Percentiles rank a stretch among this genome's conserved stretches.
Conservation (phyloP, 2,797 vertebrate genomes). For the Spinus olivaceus region DNA sequence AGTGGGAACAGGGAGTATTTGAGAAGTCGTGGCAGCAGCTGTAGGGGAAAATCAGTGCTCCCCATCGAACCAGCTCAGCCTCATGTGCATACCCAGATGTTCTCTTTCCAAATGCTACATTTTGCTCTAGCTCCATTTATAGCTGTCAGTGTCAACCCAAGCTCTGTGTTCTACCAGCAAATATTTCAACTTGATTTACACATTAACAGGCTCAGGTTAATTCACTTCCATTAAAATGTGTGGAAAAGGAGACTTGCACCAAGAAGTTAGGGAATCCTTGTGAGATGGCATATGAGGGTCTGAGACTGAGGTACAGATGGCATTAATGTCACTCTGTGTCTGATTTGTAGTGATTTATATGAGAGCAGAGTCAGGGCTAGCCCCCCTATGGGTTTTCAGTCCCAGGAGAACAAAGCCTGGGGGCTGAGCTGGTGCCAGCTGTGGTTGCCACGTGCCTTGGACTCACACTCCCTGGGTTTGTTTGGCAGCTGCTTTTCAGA, state of each 20-base stretch:
- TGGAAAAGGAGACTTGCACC: not conserved
- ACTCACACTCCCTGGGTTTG: fast-evolving
- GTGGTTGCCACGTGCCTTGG: not conserved
- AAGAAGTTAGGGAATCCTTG: not conserved
- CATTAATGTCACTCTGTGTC: not conserved
- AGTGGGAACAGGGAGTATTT: not conserved
- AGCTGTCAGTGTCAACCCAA: not conserved
- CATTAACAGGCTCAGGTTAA: not conserved
- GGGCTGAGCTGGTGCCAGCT: fast-evolving
- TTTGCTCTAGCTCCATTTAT: not conserved
- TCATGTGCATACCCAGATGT: not conserved
- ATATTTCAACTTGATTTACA: not conserved
- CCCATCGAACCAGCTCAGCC: not conserved
- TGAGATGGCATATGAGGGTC: not conserved
- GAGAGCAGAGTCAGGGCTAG: not conserved
- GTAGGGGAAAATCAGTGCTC: not conserved
- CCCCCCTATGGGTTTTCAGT: not conserved
- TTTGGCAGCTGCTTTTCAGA: not conserved
- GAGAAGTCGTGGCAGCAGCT: not conserved
- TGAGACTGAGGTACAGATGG: not conserved
- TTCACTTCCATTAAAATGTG: not conserved
- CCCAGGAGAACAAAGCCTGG: not conserved
- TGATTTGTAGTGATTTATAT: not conserved
- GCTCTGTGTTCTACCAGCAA: not conserved
- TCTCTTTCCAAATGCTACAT: not conserved